Percentiles rank a stretch among this genome's conserved stretches.
phyloP scores from a whole-genome alignment of 53 echinoderm and acorn worm genomes.

The Holothuria leucospilota region DNA sequence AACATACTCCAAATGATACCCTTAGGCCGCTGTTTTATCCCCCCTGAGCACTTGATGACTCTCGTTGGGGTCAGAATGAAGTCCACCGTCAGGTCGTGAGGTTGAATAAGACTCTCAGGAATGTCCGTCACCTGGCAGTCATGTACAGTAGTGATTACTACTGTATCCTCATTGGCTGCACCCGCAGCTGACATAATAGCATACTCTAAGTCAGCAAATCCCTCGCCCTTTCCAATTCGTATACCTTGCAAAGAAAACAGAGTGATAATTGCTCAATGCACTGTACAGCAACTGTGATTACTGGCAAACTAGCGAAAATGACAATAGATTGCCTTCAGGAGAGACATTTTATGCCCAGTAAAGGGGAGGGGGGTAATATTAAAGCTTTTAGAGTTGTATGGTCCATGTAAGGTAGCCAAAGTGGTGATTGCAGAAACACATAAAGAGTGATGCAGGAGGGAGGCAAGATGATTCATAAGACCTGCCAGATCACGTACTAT shows the following conservation, averaged over 20 bases:
- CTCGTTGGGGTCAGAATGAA: slow-evolving; percentile 81
- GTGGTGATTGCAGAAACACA: too few species aligned
- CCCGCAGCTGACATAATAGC: slow-evolving; percentile 90
- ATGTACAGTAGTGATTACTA: slow-evolving; percentile 86
- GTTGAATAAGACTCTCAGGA: slow-evolving; percentile 73
- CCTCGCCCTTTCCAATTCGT: slow-evolving; percentile 89
- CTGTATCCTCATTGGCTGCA: slow-evolving; percentile 67
- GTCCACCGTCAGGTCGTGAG: slow-evolving; percentile 84
- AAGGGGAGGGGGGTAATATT: too few species aligned
- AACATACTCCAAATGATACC: slow-evolving; percentile 80
- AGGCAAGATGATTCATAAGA: too few species aligned
- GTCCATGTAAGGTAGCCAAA: too few species aligned
- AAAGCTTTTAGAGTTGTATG: too few species aligned
- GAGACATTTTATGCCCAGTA: too few species aligned
- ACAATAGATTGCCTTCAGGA: too few species aligned
- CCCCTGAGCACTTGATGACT: slow-evolving; percentile 62
- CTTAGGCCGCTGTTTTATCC: slow-evolving; percentile 42
- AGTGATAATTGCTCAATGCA: neutral
- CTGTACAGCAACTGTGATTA: neutral
- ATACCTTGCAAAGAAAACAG: slow-evolving; percentile 56
- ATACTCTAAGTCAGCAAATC: slow-evolving; percentile 91
- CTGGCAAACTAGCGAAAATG: too few species aligned
- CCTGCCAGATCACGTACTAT: too few species aligned
- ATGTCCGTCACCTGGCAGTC: slow-evolving; percentile 91
- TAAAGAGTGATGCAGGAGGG: too few species aligned